These are phyloP conservation scores for Cabera pusaria DNA, from an alignment of 2,888 invertebrate genomes.

Conservation along the genomic window DNA sequence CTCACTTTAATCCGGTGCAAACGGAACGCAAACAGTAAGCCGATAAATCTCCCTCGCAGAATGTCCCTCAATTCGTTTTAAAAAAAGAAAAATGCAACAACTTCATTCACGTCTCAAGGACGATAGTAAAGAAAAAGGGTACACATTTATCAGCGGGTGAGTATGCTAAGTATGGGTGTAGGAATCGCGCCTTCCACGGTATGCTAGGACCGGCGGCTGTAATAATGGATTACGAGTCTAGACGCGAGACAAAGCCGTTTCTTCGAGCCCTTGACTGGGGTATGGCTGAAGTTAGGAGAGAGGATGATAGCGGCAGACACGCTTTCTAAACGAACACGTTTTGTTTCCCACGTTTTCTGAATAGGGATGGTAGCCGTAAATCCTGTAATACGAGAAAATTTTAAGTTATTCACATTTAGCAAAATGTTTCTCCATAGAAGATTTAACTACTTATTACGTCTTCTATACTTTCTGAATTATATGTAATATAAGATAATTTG, in stretches of 20 bases:
- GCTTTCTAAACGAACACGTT: too few species aligned
- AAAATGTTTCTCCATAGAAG: too few species aligned
- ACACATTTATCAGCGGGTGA: slow-evolving; percentile 70
- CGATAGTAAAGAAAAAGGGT: slow-evolving; percentile 69
- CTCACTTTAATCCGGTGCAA: slow-evolving; percentile 11
- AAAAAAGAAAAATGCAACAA: slow-evolving; percentile 69
- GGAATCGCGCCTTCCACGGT: slow-evolving; percentile 56
- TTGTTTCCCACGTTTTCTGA: too few species aligned
- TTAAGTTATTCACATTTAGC: too few species aligned
- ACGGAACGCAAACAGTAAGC: slow-evolving; percentile 25
- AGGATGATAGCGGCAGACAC: slow-evolving; percentile 36
- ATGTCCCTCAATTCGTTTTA: slow-evolving; percentile 28
- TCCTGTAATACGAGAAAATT: too few species aligned
- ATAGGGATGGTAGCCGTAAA: too few species aligned
- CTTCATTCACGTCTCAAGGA: slow-evolving; percentile 57
- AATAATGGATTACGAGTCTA: slow-evolving; percentile 80
- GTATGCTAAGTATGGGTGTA: slow-evolving; percentile 68
- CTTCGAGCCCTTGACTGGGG: slow-evolving; percentile 56
- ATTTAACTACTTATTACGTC: too few species aligned
- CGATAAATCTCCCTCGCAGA: slow-evolving; percentile 29
- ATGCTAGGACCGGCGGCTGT: slow-evolving; percentile 55
- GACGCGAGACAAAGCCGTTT: slow-evolving; percentile 74
- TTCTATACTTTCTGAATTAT: too few species aligned
- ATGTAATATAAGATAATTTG: too few species aligned
- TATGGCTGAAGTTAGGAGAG: slow-evolving; percentile 15